Percentiles rank a stretch among this genome's conserved stretches.
Evolutionary conservation across 2,113 vertebrate genomes (phyloP).

Genomic region (Pterocles burchelli): DNA sequence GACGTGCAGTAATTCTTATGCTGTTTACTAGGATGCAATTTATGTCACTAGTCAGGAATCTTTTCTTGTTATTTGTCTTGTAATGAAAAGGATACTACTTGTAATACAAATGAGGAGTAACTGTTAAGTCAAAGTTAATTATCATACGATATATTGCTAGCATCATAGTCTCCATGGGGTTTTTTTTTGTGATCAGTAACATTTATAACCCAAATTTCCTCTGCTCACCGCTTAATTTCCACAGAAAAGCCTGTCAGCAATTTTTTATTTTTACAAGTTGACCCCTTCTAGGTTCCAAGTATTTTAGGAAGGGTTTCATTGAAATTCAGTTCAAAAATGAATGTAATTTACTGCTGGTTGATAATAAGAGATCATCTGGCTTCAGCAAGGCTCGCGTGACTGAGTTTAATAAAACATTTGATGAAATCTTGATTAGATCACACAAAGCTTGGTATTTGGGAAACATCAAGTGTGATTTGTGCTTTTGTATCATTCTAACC

Average conservation of each 20-base stretch:
- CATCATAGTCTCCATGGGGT: not conserved
- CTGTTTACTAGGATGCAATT: not conserved
- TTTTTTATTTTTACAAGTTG: conserved; percentile 49
- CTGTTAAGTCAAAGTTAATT: not conserved
- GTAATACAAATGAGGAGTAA: not conserved
- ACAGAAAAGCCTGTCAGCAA: not conserved
- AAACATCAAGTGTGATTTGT: conserved; percentile 81
- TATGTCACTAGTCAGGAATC: not conserved
- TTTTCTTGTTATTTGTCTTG: not conserved
- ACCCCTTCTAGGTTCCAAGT: conserved; percentile 77
- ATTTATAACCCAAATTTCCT: not conserved
- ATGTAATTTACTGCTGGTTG: conserved; percentile 82
- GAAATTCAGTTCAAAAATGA: conserved; percentile 86
- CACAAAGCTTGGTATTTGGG: conserved; percentile 81
- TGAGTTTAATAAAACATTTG: conserved; percentile 83
- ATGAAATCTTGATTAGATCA: conserved; percentile 88
- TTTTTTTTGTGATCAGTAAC: not conserved
- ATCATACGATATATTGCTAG: not conserved
- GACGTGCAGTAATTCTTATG: not conserved
- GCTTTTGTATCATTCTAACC: conserved; percentile 86
- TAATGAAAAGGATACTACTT: not conserved
- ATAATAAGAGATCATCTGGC: conserved; percentile 89
- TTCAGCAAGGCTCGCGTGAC: conserved; percentile 72
- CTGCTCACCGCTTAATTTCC: not conserved
- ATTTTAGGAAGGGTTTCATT: conserved; percentile 86